Evolutionary conservation across 2,113 vertebrate species (phyloP), one percentile per base, ranked within the genome.

Genomic region (Rhinogobius similis): DNA sequence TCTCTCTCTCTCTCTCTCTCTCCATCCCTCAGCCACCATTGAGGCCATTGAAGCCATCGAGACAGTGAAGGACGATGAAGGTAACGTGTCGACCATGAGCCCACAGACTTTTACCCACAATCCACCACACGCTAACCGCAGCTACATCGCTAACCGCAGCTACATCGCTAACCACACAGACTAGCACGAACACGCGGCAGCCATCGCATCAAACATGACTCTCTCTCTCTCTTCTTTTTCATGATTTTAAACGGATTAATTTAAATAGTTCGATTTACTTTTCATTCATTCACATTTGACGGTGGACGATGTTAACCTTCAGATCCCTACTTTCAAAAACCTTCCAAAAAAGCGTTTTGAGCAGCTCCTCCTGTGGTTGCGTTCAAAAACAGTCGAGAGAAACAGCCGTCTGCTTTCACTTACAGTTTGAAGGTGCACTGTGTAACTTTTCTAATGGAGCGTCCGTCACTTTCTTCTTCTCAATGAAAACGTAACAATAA

Each of bases 31-130:
- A 92, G 90, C 90, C 82, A 92, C 90, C 89, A 92, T 92, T 87
- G 90, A 92, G 90, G 91, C 91, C 89, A 92, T 92, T 71, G 90
- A 92, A 91, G 91, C 91, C 87, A 91, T 92, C 90, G 92, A 93
- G 89, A 89, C 91, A 84, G 89, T 91, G 92, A 90, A 92, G 85
- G 91, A 92, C 69, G 78, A 68, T 8, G 91, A 93, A 93, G 92
- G 92, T 93, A 93, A 92, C 84, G 77, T 20, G 70, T 44, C 59
- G 67, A 67, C 81, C 84, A 87, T 82, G 56, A 81, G 67, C 73
- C 86, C 89, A 87, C 72, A 86, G 71, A 83, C 77, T 55, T 62
- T 82, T 75, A 82, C 86, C 83, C 82, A 86, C 62, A 11, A 84
- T 81, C 76, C 84, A 85, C 84, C 64, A 23, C 74, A 75, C 87